These are phyloP conservation scores for Drosophila baimaii DNA, from an alignment of 1,140 invertebrate species.

Conservation along the genomic window DNA sequence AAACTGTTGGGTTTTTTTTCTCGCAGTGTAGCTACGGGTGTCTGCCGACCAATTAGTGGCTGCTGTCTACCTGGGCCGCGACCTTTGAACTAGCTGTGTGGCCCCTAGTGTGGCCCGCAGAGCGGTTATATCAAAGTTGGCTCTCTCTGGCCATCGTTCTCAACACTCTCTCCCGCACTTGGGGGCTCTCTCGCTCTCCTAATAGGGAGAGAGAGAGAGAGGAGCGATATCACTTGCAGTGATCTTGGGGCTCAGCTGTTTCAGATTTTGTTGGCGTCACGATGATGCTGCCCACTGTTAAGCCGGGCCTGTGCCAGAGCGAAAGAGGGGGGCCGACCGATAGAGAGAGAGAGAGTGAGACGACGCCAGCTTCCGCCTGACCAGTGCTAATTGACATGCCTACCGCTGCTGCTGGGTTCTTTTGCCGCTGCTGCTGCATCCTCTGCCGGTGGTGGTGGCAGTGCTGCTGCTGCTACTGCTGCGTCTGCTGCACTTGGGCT, in stretches of 20 bases:
- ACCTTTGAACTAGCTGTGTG: constrained; percentile 58
- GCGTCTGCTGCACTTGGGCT: constrained; percentile 19
- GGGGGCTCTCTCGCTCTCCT: not conserved
- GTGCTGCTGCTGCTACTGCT: not conserved
- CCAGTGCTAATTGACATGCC: constrained; percentile 48
- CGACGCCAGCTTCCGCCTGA: not conserved
- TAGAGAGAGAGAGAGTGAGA: constrained; percentile 2
- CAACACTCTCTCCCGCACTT: not conserved
- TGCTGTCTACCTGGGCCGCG: constrained; percentile 8
- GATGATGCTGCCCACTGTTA: constrained; percentile 40
- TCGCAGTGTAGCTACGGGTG: not conserved
- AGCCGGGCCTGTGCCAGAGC: constrained; percentile 10
- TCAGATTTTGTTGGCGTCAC: constrained; percentile 12
- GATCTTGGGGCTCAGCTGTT: constrained; percentile 3
- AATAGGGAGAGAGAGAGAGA: not conserved
- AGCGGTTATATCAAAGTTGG: constrained; percentile 36
- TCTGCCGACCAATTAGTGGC: constrained; percentile 34
- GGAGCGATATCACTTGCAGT: not conserved
- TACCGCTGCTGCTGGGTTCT: constrained; percentile 7
- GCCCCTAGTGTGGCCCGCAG: constrained; percentile 5
- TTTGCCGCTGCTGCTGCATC: constrained; percentile 7
- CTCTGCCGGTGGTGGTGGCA: constrained; percentile 3
- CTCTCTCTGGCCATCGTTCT: not conserved
- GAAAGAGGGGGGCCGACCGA: not conserved
- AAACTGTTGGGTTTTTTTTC: not conserved